Conservation (phyloP, 2,113 vertebrate genomes). For the Sander vitreus region DNA sequence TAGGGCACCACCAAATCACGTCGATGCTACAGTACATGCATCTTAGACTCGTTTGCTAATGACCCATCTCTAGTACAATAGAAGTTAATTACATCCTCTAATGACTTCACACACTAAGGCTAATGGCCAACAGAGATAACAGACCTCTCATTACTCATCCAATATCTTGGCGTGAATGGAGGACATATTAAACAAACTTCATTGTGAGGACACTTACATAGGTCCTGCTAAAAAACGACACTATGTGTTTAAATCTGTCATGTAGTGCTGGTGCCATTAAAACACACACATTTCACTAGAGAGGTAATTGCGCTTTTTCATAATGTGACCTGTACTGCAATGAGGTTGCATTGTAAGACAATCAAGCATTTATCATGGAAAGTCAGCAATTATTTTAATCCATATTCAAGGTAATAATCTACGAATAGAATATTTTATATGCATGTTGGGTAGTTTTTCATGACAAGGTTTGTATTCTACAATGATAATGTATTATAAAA, state of each 20-base stretch:
- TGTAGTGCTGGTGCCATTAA: background rate
- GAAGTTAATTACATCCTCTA: constrained; percentile 77
- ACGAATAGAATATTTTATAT: too few species aligned
- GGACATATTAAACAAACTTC: constrained; percentile 55
- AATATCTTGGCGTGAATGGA: constrained; percentile 51
- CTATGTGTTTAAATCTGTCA: constrained; percentile 14
- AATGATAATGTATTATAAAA: background rate
- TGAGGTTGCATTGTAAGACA: background rate
- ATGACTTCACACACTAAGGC: constrained; percentile 73
- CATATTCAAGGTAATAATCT: background rate
- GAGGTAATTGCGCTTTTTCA: background rate
- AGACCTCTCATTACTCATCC: constrained; percentile 74
- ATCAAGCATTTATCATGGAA: background rate
- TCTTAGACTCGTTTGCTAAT: constrained; percentile 53
- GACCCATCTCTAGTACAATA: constrained; percentile 62
- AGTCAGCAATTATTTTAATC: background rate
- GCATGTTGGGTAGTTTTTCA: too few species aligned
- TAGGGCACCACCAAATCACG: constrained; percentile 58
- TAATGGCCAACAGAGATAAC: constrained; percentile 75
- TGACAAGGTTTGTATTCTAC: too few species aligned
- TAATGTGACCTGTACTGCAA: background rate
- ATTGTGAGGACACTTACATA: constrained; percentile 24
- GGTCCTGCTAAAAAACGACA: background rate
- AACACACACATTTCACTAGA: background rate
- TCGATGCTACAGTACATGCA: constrained; percentile 17